Conservation (phyloP, 1,140 invertebrate species). For the Lordiphosa stackelbergi region DNA sequence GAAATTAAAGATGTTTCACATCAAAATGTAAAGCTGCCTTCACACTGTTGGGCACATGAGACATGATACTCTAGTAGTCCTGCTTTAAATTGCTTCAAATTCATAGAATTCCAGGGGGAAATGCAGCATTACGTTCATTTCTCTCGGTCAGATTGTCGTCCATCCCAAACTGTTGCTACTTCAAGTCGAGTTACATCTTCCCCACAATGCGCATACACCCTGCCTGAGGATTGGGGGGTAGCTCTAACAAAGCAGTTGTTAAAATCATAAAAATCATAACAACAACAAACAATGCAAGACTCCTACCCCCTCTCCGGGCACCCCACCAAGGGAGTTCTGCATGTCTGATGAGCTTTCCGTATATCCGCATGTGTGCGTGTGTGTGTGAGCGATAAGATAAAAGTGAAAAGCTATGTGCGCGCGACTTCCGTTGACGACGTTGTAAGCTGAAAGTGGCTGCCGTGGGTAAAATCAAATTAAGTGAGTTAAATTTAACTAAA, state of each 20-base stretch:
- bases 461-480: slow-evolving; percentile 6
- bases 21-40: too few relatives aligned
- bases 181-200: too few relatives aligned
- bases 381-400: slow-evolving; percentile 26
- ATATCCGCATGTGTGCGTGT: slow-evolving; percentile 5
- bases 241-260: slow-evolving; percentile 29
- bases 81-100: too few relatives aligned
- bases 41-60: too few relatives aligned
- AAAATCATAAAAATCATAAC: slow-evolving; percentile 72
- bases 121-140: too few relatives aligned
- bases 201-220: too few relatives aligned
- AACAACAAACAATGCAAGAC: slow-evolving; percentile 52
- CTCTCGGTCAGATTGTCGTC: too few relatives aligned
- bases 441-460: slow-evolving; percentile 8
- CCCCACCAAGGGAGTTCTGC: slow-evolving; percentile 42
- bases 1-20: too few relatives aligned
- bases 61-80: too few relatives aligned
- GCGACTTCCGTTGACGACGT: slow-evolving; percentile 29
- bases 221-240: too few relatives aligned
- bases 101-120: too few relatives aligned
- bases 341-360: slow-evolving; percentile 63
- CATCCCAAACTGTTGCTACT: too few relatives aligned
- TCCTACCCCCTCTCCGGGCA: neutral
- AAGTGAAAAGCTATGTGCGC: slow-evolving; percentile 39
- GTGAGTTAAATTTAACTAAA: slow-evolving; percentile 1